These are phyloP conservation scores for Zeus faber DNA, from an alignment of 2,113 vertebrate species.

Conservation along the genomic window DNA sequence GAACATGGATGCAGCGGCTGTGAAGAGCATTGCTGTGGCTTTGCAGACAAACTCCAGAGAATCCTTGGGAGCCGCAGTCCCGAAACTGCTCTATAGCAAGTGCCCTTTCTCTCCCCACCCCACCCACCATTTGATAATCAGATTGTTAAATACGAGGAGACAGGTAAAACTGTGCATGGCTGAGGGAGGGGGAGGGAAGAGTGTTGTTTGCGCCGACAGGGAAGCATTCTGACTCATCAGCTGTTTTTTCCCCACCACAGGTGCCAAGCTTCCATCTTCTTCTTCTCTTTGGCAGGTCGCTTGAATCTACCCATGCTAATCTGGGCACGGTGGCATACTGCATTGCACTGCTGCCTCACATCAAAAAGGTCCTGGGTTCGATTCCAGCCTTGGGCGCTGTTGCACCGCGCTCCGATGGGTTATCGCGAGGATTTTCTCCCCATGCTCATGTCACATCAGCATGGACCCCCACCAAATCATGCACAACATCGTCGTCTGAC, in stretches of 20 bases:
- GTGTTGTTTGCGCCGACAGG: conserved; percentile 54
- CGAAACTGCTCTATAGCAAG: too few species aligned
- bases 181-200: conserved; percentile 31
- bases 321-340: too few species aligned
- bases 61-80: conserved; percentile 17
- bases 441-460: too few species aligned
- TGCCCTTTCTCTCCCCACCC: too few species aligned
- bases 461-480: too few species aligned
- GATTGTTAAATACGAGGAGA: conserved; percentile 32
- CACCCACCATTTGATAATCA: conserved; percentile 21
- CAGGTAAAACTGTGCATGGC: neutral
- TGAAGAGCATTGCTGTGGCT: conserved; percentile 29
- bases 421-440: too few species aligned
- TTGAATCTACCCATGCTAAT: too few species aligned
- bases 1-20: conserved; percentile 30
- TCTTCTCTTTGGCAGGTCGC: conserved; percentile 28
- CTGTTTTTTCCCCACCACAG: too few species aligned
- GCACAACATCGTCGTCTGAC: too few species aligned
- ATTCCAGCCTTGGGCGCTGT: too few species aligned
- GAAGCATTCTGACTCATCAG: conserved; percentile 57
- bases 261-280: conserved; percentile 20
- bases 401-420: conserved; percentile 43
- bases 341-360: too few species aligned
- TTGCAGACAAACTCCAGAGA: conserved; percentile 33
- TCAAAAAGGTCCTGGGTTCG: too few species aligned